Base-by-base conservation (phyloP, 2,113 vertebrate species). In the Notiomystis cincta region DNA sequence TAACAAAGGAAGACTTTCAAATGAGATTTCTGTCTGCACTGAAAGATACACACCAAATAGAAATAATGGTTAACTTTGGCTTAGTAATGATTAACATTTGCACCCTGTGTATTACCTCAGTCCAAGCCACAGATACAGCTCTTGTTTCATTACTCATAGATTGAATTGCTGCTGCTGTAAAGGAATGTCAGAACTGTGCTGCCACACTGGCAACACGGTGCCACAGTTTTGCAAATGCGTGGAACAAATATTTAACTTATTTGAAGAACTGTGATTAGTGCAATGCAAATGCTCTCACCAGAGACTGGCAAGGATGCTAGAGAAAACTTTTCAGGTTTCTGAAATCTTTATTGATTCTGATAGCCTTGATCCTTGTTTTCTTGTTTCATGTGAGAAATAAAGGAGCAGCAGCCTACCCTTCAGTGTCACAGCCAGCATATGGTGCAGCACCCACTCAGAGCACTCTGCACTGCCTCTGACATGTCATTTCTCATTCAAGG, bases 391-490 rank as follows among this genome's bases (percentile, higher is more conserved):
- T 64, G 81, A 51, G 67, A 66, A 79, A 56, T 2, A 17, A 82
- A 67, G 62, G 60, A 75, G 77, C 35, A 82, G 42, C 35, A 60
- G 45, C 54, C 40, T 15, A 60, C 8, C 11, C 40, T 37, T 60
- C 64, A 38, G 44, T 35, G 69, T 16, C 35, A 57, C 5, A 35
- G 30, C 44, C 87, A 64, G 53, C 22, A 19, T 15, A 11, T 4
- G 15, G 48, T 25, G 20, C 61, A 78, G 66, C 48, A 13, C 27
- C 57, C 5, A 2, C 45, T n/a, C 37, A 33, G 57, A 47, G 23
- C 14, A 35, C 15, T 50, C 87, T 58, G 47, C 7, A 4, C 15
- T 35, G 67, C 81, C 72, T 61, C 57, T 0, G 0, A 62, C 24
- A 69, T 42, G 62, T 76, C 1, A 0, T 19, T 50, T 92, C 35